Evolutionary conservation across 2,888 invertebrate genomes (phyloP).

Genomic region (Mythimna lalbum): DNA sequence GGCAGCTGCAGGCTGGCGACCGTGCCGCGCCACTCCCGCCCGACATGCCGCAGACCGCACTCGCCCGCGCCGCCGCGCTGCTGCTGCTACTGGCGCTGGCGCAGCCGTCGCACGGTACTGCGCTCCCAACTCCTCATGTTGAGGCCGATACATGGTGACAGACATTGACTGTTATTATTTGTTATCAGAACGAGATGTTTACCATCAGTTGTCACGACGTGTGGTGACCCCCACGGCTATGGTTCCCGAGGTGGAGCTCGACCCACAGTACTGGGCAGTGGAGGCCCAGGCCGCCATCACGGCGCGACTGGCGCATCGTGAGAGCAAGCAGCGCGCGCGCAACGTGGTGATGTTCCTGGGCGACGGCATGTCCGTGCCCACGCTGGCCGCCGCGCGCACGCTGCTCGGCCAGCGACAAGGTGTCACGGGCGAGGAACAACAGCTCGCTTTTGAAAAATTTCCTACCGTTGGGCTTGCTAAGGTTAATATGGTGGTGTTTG

Average conservation of each 20-base stretch:
- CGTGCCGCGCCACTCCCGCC: conserved; percentile 4
- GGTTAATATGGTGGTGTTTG: conserved; percentile 76
- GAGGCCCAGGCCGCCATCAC: conserved; percentile 83
- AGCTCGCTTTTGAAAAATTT: conserved; percentile 76
- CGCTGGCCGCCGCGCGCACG: conserved; percentile 92
- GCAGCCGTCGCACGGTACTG: conserved; percentile 37
- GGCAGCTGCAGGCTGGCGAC: not conserved
- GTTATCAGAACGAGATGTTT: conserved; percentile 56
- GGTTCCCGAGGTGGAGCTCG: conserved; percentile 55
- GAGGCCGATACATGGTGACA: not conserved
- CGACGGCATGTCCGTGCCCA: conserved; percentile 94
- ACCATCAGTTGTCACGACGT: conserved; percentile 39
- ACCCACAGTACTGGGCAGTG: conserved; percentile 83
- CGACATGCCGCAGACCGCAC: conserved; percentile 24
- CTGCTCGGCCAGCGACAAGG: conserved; percentile 91
- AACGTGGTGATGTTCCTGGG: conserved; percentile 94
- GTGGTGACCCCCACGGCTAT: not conserved
- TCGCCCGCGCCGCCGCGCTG: not conserved
- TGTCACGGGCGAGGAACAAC: conserved; percentile 90
- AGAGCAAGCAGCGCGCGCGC: conserved; percentile 67
- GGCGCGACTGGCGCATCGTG: conserved; percentile 66
- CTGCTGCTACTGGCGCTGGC: conserved; percentile 27
- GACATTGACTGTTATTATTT: conserved; percentile 6
- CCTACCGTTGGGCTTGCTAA: conserved; percentile 92
- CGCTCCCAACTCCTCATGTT: not conserved